Percentiles rank a stretch among this genome's conserved stretches.
Conservation (phyloP, 2,888 invertebrate genomes). For the Aporophyla nigra region DNA sequence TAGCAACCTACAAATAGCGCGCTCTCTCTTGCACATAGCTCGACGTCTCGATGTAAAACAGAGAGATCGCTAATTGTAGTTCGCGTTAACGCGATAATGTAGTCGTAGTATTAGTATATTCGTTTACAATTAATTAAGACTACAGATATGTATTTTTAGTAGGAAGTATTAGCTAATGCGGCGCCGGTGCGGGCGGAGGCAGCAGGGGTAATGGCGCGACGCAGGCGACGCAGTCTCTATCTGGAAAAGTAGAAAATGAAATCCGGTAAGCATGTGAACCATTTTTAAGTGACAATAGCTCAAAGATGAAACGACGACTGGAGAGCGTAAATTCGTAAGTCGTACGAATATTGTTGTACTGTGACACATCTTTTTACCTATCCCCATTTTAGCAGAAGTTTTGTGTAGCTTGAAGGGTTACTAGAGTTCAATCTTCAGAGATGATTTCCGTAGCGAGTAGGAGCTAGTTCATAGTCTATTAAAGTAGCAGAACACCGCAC, state of each 20-base stretch:
- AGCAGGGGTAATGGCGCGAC: conserved; percentile 85
- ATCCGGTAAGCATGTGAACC: background rate
- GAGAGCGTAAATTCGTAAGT: background rate
- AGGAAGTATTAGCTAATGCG: conserved; percentile 76
- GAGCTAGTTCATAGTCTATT: background rate
- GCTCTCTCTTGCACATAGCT: too few relatives aligned
- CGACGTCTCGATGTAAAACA: too few relatives aligned
- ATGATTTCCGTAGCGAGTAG: background rate
- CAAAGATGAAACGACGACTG: background rate
- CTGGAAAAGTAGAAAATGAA: conserved; percentile 73
- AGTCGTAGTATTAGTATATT: background rate
- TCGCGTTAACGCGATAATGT: too few relatives aligned
- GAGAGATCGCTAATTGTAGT: too few relatives aligned
- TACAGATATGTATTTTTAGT: conserved; percentile 34
- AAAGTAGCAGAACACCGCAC: background rate
- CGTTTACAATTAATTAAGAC: conserved; percentile 15
- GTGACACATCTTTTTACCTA: background rate
- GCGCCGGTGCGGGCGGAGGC: conserved; percentile 84
- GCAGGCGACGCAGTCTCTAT: conserved; percentile 87
- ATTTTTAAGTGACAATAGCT: background rate
- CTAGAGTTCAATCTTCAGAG: background rate
- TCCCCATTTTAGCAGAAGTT: background rate
- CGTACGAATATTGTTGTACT: background rate
- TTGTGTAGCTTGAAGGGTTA: too few relatives aligned
- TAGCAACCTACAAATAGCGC: too few relatives aligned